These are phyloP conservation scores for Gracilinanus agilis DNA, from an alignment of 2,113 vertebrate species.

Conservation along the genomic window DNA sequence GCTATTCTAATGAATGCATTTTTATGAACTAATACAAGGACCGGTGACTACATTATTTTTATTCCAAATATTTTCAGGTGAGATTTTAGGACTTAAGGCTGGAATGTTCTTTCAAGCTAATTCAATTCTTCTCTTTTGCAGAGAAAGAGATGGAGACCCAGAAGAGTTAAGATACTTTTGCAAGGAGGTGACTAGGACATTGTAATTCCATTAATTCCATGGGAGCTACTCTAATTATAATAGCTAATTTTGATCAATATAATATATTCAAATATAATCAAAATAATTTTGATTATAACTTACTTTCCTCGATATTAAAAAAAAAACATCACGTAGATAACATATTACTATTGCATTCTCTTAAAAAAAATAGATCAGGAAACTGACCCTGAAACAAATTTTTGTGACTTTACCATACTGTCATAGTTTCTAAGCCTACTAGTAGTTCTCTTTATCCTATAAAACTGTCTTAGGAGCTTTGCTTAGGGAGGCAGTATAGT, in stretches of 20 bases:
- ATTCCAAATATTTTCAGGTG: neutral
- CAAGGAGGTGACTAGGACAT: neutral
- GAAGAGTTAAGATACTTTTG: neutral
- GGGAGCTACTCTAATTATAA: neutral
- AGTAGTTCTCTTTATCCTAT: neutral
- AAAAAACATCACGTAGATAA: neutral
- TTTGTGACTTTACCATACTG: neutral
- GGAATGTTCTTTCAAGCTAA: neutral
- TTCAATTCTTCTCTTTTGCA: neutral
- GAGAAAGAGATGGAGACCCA: neutral
- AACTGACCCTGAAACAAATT: neutral
- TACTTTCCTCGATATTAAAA: neutral
- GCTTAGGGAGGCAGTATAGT: neutral
- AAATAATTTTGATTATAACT: too few species aligned
- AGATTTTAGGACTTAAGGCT: neutral
- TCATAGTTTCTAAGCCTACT: neutral
- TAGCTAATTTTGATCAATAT: neutral
- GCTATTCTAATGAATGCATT: neutral
- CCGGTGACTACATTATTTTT: neutral
- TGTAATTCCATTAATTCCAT: neutral
- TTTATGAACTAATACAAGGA: neutral
- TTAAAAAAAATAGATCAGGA: neutral
- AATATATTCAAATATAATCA: too few species aligned
- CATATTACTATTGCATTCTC: neutral
- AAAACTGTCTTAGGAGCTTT: neutral